These are phyloP conservation scores for Siniperca knerii DNA, from an alignment of 2,113 vertebrate species.

Conservation along the genomic window DNA sequence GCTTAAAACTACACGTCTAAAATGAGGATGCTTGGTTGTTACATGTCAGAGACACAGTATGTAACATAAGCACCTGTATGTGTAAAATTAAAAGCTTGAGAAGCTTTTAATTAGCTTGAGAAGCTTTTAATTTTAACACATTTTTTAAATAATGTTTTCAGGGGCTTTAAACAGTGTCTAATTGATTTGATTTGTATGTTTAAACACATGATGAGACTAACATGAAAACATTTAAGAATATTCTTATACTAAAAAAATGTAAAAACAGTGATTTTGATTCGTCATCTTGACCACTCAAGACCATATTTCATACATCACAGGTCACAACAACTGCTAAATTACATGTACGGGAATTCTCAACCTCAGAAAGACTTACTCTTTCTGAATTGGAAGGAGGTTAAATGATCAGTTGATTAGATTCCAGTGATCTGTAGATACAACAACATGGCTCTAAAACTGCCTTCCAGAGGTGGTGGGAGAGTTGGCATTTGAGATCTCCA, in stretches of 20 bases:
- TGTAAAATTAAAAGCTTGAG: no score
- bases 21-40: neutral
- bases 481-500: neutral
- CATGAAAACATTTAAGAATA: neutral
- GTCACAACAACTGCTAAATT: neutral
- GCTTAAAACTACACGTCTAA: neutral
- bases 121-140: no score
- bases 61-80: no score
- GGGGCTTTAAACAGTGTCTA: no score
- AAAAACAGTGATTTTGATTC: neutral
- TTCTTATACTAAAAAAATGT: neutral
- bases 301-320: neutral
- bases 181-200: no score
- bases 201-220: neutral
- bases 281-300: neutral
- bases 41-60: no score
- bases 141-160: no score
- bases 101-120: no score
- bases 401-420: neutral
- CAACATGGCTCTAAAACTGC: neutral
- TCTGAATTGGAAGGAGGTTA: neutral
- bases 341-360: neutral
- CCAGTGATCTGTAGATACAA: neutral
- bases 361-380: neutral
- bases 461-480: slow-evolving; percentile 1